phyloP scores from a whole-genome alignment of 2,797 vertebrate genomes.

The Danio kyathit region DNA sequence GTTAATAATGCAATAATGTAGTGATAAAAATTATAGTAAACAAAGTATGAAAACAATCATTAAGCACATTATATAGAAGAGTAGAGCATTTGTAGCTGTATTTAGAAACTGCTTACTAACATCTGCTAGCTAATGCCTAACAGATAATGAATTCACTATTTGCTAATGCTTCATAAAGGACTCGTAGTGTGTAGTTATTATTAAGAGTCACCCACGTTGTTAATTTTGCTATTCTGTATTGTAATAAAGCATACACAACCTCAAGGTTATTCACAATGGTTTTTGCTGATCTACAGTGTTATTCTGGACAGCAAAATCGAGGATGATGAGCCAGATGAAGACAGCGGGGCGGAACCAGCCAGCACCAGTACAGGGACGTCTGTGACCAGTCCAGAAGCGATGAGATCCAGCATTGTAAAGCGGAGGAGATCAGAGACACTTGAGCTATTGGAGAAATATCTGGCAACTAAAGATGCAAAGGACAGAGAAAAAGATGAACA shows the following conservation, averaged over 20 bases:
- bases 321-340: conserved; percentile 43
- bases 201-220: background rate
- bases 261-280: background rate
- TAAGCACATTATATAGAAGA: no score
- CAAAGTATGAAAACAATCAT: no score
- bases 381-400: background rate
- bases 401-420: conserved; percentile 5
- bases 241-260: background rate
- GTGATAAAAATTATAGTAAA: no score
- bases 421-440: conserved; percentile 29
- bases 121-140: no score
- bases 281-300: conserved; percentile 19
- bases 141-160: no score
- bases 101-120: no score
- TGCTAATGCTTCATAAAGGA: no score
- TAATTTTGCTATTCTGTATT: background rate
- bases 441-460: conserved; percentile 35
- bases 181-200: no score
- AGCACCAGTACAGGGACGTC: conserved; percentile 38
- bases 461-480: conserved; percentile 19
- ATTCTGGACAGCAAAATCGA: conserved; percentile 38
- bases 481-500: conserved; percentile 41
- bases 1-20: no score
- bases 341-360: conserved; percentile 35
- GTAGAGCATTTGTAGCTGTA: no score